A percentile compares a stretch with the other conserved stretches of the same genome.
Evolutionary conservation across 2,113 vertebrate genomes (phyloP).

Genomic region (Odontophorus gujanensis): DNA sequence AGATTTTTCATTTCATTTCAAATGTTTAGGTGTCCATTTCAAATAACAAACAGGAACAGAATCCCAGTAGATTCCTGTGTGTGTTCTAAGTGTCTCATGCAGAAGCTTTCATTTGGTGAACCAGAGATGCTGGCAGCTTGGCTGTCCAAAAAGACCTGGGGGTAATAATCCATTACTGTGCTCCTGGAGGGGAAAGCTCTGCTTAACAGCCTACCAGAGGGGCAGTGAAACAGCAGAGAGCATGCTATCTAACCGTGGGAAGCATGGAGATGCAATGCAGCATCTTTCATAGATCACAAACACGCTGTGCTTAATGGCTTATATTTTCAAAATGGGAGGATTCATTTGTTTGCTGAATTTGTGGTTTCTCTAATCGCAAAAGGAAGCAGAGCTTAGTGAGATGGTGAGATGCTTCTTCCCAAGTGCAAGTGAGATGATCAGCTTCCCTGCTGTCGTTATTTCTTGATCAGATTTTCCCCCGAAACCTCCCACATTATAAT

Average conservation of each 20-base stretch:
- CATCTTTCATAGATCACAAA: neutral
- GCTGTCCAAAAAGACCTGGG: neutral
- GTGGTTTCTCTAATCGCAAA: neutral
- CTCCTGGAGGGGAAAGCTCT: neutral
- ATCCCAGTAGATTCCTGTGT: neutral
- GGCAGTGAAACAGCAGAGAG: neutral
- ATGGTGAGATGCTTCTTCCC: neutral
- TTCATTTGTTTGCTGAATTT: conserved; percentile 9
- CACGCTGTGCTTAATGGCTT: neutral
- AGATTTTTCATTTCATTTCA: neutral
- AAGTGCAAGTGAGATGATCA: accelerated
- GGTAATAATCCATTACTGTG: neutral
- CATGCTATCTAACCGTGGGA: neutral
- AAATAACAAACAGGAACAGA: neutral
- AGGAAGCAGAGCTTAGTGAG: neutral
- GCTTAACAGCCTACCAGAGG: neutral
- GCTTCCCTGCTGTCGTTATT: neutral
- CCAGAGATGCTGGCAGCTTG: neutral
- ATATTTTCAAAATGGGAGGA: neutral
- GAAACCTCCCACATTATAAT: neutral
- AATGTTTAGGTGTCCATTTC: neutral
- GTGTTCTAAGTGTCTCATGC: neutral
- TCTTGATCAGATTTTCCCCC: neutral
- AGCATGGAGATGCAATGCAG: neutral
- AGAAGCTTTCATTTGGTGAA: neutral